Base-by-base conservation (phyloP, 2,113 vertebrate genomes). In the Platysteira castanea region DNA sequence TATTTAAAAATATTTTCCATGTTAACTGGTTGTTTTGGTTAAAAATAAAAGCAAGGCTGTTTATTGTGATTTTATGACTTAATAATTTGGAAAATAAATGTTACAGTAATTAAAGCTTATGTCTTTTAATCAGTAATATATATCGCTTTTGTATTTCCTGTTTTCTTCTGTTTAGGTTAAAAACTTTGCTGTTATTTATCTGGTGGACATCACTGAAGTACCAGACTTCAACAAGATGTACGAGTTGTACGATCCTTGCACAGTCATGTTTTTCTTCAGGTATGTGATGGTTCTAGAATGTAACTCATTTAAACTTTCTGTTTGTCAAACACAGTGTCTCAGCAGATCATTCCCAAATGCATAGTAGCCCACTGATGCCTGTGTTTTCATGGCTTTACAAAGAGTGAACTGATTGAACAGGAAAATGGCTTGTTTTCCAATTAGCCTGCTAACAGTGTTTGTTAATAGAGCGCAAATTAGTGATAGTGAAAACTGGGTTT, bases 171-270 rank as follows among this genome's bases (percentile, higher is more conserved):
- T 80, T 91, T 74, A 99, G 99, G 99, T 99, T 33, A 99, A 99
- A 98, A 99, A 99, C 82, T 99, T 99, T 97, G 99, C 99, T 23
- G 99, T 99, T 79, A 99, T 99, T 97, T 99, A 99, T 95, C 98
- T 99, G 61, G 99, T 99, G 98, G 99, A 99, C 94, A 99, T 99
- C 93, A 99, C 99, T 17, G 99, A 99, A 98, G 99, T 99, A 47
- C 99, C 99, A 28, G 99, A 99, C 96, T 99, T 99, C 98, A 99
- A 99, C 98, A 99, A 99, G 97, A 99, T 99, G 99, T 99, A 99
- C 1, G 99, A 99, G 95, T 96, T 99, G 71, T 99, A 99, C 0
- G 99, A 99, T 91, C 99, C 99, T 7, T 99, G 99, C 81, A 99
- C 99, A 0, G 99, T 99, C 91, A 99, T 99, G 99, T 99, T 99